phyloP scores from a whole-genome alignment of 2,113 vertebrate species.

The Thinocorus orbignyianus region DNA sequence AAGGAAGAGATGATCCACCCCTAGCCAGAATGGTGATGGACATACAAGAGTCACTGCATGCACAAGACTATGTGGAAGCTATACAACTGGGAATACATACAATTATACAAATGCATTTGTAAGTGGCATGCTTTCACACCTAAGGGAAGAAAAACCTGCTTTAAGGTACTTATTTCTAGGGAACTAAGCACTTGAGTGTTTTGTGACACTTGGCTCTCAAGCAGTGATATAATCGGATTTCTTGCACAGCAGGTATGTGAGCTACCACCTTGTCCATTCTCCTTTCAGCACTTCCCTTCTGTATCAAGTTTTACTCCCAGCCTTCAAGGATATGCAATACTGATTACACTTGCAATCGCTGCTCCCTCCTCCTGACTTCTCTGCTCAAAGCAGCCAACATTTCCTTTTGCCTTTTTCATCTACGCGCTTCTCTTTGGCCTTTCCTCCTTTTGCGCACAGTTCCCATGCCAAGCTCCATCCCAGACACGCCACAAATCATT shows the following conservation, averaged over 20 bases:
- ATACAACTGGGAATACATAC: not conserved
- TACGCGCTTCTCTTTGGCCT: not conserved
- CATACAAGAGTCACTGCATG: not conserved
- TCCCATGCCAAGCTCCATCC: not conserved
- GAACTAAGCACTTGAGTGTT: not conserved
- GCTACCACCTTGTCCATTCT: not conserved
- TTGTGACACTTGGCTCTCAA: not conserved
- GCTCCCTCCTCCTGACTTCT: not conserved
- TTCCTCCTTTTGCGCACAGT: not conserved
- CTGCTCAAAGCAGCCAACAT: not conserved
- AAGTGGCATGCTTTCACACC: not conserved
- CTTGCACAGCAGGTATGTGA: not conserved
- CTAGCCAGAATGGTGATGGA: not conserved
- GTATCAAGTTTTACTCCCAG: not conserved
- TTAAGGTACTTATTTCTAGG: not conserved
- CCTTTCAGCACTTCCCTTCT: not conserved
- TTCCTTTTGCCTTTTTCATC: not conserved
- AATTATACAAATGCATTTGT: too few species aligned
- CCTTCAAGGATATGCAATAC: not conserved
- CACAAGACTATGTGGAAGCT: not conserved
- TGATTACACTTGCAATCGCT: not conserved
- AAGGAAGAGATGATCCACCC: not conserved
- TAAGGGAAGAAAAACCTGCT: constrained; percentile 14
- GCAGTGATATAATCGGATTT: not conserved
- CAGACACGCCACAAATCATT: not conserved